phyloP scores from a whole-genome alignment of 2,797 vertebrate species.

The Syngnathus rostellatus region DNA sequence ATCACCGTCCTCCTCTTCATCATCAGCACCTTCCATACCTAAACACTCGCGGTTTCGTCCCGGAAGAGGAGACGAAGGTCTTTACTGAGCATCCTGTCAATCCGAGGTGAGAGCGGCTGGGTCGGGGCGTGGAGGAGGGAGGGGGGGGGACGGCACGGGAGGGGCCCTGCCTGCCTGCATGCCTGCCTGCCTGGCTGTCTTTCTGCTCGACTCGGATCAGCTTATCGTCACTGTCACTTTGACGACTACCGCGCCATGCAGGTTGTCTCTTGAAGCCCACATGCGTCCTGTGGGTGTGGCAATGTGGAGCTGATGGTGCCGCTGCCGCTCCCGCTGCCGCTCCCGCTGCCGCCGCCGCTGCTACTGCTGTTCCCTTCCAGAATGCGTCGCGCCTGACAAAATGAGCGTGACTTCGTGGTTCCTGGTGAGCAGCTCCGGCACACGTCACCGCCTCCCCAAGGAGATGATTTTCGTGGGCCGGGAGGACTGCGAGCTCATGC shows the following conservation, averaged over 20 bases:
- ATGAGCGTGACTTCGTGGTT: slow-evolving; percentile 99
- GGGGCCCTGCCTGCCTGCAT: not conserved
- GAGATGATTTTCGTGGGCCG: slow-evolving; percentile 98
- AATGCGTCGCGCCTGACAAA: slow-evolving; percentile 69
- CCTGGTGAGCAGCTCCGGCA: slow-evolving; percentile 94
- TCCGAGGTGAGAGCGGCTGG: slow-evolving; percentile 32
- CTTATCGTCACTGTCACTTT: not conserved
- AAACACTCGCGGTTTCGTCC: not conserved
- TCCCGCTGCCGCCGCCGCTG: no score
- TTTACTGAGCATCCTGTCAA: slow-evolving; percentile 29
- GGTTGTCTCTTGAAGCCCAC: not conserved
- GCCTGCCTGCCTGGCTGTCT: no score
- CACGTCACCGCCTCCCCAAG: slow-evolving; percentile 85
- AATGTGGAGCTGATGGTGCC: slow-evolving; percentile 7
- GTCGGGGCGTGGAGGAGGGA: slow-evolving; percentile 33
- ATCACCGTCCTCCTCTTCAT: slow-evolving; percentile 5
- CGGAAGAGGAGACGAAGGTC: slow-evolving; percentile 8
- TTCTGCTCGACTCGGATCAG: not conserved
- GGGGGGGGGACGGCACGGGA: not conserved
- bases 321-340: no score
- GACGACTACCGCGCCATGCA: not conserved
- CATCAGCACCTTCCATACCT: no score
- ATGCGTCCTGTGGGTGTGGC: slow-evolving; percentile 18
- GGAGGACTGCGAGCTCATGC: slow-evolving; percentile 95
- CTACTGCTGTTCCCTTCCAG: slow-evolving; percentile 36